A percentile compares a stretch with the other conserved stretches of the same genome.
phyloP scores from a whole-genome alignment of 2,888 invertebrate species.

The Sabatieria punctata region DNA sequence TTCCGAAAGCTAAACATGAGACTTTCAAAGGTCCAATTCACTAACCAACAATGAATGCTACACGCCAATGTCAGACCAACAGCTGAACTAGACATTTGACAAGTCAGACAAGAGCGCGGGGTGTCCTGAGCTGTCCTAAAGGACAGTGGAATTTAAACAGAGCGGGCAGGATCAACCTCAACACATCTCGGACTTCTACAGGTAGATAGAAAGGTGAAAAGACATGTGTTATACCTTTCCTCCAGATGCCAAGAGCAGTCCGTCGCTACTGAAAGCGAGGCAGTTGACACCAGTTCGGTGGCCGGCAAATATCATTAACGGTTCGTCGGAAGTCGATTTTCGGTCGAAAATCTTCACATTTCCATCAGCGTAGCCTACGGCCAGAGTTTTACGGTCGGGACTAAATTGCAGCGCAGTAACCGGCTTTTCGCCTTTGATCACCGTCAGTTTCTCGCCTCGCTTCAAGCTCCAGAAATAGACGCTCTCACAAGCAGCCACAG shows the following conservation, averaged over 20 bases:
- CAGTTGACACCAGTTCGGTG: constrained; percentile 67
- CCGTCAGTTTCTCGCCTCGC: constrained; percentile 59
- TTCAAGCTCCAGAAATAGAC: constrained; percentile 83
- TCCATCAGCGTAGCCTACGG: constrained; percentile 81
- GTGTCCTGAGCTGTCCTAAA: background rate
- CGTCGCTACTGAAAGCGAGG: constrained; percentile 61
- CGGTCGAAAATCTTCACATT: constrained; percentile 60
- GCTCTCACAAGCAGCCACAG: constrained; percentile 82
- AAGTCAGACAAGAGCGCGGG: no score
- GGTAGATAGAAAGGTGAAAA: constrained; percentile 3
- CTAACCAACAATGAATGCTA: no score
- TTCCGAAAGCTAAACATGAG: no score
- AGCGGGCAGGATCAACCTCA: background rate
- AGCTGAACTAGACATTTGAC: no score
- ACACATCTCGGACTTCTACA: background rate
- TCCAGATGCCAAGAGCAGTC: constrained; percentile 71
- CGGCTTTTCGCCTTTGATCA: constrained; percentile 59
- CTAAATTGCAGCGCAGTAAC: constrained; percentile 59
- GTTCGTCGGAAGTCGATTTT: constrained; percentile 35
- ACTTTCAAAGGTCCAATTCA: no score
- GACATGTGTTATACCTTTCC: constrained; percentile 54
- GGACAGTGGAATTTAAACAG: background rate
- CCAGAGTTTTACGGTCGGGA: constrained; percentile 57
- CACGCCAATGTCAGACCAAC: no score
- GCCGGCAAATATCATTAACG: constrained; percentile 53